A percentile compares a stretch with the other conserved stretches of the same genome.
These are phyloP conservation scores for Dysmachus trigonus DNA, from an alignment of 2,888 invertebrate species.

Conservation along the genomic window DNA sequence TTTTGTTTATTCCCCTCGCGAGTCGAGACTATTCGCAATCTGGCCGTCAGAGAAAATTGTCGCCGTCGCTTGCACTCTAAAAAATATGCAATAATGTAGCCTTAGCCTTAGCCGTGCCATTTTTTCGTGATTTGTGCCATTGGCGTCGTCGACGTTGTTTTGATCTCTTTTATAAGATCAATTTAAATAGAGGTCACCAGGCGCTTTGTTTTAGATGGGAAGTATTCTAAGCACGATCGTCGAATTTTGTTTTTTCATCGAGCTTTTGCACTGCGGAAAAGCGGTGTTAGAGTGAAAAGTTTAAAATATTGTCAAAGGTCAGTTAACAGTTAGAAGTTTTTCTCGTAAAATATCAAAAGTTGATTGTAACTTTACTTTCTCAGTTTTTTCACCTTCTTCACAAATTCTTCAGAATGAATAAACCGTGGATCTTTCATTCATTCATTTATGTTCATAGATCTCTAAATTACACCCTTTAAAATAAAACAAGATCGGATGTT, in stretches of 20 bases:
- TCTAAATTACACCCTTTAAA: too few relatives aligned
- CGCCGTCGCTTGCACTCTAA: constrained; percentile 16
- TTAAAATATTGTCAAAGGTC: background rate
- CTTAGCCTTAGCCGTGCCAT: constrained; percentile 40
- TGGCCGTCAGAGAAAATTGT: constrained; percentile 32
- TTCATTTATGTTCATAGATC: too few relatives aligned
- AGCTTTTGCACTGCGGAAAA: background rate
- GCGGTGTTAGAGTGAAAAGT: background rate
- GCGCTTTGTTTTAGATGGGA: constrained; percentile 10
- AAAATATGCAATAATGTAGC: constrained; percentile 32
- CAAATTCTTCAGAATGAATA: too few relatives aligned
- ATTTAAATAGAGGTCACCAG: constrained; percentile 24
- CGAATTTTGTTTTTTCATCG: background rate
- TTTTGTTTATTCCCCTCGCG: background rate
- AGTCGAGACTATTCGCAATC: background rate
- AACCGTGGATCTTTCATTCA: too few relatives aligned
- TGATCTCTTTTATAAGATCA: constrained; percentile 28
- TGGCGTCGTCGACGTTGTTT: constrained; percentile 14
- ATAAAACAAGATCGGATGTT: too few relatives aligned
- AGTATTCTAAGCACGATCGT: background rate
- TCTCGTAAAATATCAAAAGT: too few relatives aligned
- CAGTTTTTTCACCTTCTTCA: background rate
- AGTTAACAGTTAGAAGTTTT: background rate
- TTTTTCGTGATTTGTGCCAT: constrained; percentile 34
- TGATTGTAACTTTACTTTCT: background rate